Evolutionary conservation across 2,113 vertebrate genomes (phyloP).

Genomic region (Motacilla alba): DNA sequence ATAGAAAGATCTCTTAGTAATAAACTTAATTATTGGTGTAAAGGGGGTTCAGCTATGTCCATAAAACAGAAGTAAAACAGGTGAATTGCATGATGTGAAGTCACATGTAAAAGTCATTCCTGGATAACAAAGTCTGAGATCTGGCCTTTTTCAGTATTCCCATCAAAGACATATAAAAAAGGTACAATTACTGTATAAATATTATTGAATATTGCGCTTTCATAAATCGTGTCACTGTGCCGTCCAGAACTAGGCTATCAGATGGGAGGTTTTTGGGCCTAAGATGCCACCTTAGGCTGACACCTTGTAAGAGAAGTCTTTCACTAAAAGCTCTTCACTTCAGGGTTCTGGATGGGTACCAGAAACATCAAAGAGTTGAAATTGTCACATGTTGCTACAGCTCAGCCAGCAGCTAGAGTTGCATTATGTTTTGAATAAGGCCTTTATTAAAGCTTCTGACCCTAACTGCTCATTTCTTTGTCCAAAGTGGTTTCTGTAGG

Average conservation of each 20-base stretch:
- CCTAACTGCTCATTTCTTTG: neutral
- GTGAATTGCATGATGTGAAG: neutral
- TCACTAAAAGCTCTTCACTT: neutral
- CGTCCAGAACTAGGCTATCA: neutral
- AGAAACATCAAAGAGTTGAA: neutral
- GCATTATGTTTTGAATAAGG: neutral
- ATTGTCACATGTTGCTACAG: neutral
- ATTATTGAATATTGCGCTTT: neutral
- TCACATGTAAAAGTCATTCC: neutral
- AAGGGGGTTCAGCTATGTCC: accelerated
- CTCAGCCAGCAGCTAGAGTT: neutral
- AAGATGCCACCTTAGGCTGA: neutral
- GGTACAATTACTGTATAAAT: neutral
- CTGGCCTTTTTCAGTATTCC: neutral
- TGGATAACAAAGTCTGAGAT: neutral
- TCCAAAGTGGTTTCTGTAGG: neutral
- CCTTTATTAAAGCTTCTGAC: neutral
- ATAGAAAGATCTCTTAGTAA: neutral
- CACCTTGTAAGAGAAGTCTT: neutral
- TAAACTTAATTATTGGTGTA: neutral
- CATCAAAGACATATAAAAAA: neutral
- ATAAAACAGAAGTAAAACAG: neutral
- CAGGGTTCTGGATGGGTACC: neutral
- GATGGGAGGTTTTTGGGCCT: neutral
- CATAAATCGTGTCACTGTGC: neutral